Evolutionary conservation across 1,140 invertebrate genomes (phyloP), one percentile per base, ranked within the genome.

Genomic region (Papilio dardanus): DNA sequence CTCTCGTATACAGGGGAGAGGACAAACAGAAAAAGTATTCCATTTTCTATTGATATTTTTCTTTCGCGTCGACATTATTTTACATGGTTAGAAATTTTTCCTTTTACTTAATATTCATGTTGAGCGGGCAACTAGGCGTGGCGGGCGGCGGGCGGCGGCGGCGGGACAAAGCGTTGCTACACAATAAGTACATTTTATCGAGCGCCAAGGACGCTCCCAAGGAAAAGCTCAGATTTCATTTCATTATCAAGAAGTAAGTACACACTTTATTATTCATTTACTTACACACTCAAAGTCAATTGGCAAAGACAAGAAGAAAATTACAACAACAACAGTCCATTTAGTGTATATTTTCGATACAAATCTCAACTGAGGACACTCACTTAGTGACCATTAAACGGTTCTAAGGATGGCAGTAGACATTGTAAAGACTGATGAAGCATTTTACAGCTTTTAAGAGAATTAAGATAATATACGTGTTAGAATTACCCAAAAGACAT

Each of bases 21-120:
- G 14, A 42, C 16, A 46, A 46, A 19, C 42, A 19, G 16, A 19
- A 16, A 46, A 46, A 46, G 16, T 46, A 46, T 46, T 46, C 19
- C n/a, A 46, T n/a, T 46, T 46, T 46, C 19, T 24, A 62, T 62
- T 14, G 24, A 3, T 21, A 5, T 62, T 28, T 28, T 62, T 62
- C 3, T 62, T 19, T n/a, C 14, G 46, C 21, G 50, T 28, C 21
- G 50, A 10, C 21, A 24, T 58, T 28, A 62, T 62, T 62, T 62
- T 62, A 62, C 54, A 28, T 62, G 54, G 54, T 28, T 62, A 62
- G 54, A 24, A 62, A 28, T 62, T 62, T 24, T 62, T 58, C 21
- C 54, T 62, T 62, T 62, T 62, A 62, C 54, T 62, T 62, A 62
- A 62, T 62, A 62, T 62, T 62, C 54, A 62, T 62, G 54, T 30